Evolutionary conservation across 2,888 invertebrate genomes (phyloP).

Genomic region (Erynnis tages): DNA sequence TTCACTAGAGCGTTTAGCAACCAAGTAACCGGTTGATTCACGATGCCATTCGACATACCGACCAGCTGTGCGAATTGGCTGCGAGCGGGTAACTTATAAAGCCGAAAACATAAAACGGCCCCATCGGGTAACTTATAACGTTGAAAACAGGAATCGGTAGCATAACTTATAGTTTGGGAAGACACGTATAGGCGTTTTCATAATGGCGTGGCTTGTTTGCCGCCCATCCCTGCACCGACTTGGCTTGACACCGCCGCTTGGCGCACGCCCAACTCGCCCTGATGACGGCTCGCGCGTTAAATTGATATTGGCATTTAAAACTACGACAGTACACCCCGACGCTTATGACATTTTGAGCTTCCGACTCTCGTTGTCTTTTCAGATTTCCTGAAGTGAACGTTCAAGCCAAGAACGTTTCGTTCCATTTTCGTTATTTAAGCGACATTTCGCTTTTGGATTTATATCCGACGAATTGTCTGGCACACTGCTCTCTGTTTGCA

Average conservation of each 20-base stretch:
- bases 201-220: slow-evolving; percentile 26
- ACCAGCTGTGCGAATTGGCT: slow-evolving; percentile 26
- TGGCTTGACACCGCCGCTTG: slow-evolving; percentile 27
- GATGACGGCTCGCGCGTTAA: slow-evolving; percentile 68
- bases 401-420: slow-evolving; percentile 23
- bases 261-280: slow-evolving; percentile 36
- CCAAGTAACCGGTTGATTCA: slow-evolving; percentile 26
- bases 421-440: slow-evolving; percentile 24
- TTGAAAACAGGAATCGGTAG: slow-evolving; percentile 17
- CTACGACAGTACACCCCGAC: slow-evolving; percentile 22
- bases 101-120: slow-evolving; percentile 16
- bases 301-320: slow-evolving; percentile 66
- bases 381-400: slow-evolving; percentile 21
- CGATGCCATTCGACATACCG: slow-evolving; percentile 21
- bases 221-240: slow-evolving; percentile 22
- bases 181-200: slow-evolving; percentile 28
- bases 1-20: slow-evolving; percentile 19
- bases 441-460: slow-evolving; percentile 22
- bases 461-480: slow-evolving; percentile 27
- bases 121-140: slow-evolving; percentile 25
- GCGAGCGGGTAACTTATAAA: slow-evolving; percentile 21
- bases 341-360: slow-evolving; percentile 21
- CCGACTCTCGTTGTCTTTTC: slow-evolving; percentile 22
- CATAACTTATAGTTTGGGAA: slow-evolving; percentile 24
- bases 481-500: slow-evolving; percentile 22